Conservation (phyloP, 2,113 vertebrate genomes). For the Channa maculata region DNA sequence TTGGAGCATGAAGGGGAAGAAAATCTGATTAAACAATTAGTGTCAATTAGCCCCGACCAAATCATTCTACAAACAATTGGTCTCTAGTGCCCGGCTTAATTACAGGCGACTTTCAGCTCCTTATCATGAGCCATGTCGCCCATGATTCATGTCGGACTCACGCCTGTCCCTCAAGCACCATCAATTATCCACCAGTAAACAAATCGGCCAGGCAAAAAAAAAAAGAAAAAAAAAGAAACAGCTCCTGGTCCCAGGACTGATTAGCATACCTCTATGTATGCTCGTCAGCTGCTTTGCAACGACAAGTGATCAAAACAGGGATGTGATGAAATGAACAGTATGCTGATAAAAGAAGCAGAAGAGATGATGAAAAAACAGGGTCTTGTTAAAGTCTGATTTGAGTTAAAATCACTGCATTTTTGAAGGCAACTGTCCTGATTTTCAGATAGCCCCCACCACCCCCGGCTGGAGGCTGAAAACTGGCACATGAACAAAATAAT, state of each 20-base stretch:
- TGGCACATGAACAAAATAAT: background rate
- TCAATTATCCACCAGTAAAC: conserved; percentile 98
- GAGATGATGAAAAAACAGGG: conserved; percentile 7
- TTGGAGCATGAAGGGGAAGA: conserved; percentile 85
- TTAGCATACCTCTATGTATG: conserved; percentile 81
- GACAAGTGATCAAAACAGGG: conserved; percentile 62
- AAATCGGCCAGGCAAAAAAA: conserved; percentile 85
- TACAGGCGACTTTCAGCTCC: conserved; percentile 96
- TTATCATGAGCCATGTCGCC: conserved; percentile 91
- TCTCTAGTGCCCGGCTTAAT: conserved; percentile 99
- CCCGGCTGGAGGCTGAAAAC: background rate
- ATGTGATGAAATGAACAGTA: conserved; percentile 52
- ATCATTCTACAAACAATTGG: conserved; percentile 99
- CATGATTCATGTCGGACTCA: conserved; percentile 97
- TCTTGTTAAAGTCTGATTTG: conserved; percentile 18
- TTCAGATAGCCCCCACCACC: background rate
- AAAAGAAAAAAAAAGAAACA: conserved; percentile 52
- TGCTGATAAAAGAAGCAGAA: conserved; percentile 23
- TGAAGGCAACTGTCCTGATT: background rate
- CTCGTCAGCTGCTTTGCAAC: conserved; percentile 59
- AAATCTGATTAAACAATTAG: conserved; percentile 99
- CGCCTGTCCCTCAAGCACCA: conserved; percentile 95
- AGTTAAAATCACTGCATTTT: conserved; percentile 11
- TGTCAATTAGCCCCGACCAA: conserved; percentile 99
- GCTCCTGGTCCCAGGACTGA: conserved; percentile 83